phyloP scores from a whole-genome alignment of 2,888 invertebrate genomes.

The Cenopis cana region DNA sequence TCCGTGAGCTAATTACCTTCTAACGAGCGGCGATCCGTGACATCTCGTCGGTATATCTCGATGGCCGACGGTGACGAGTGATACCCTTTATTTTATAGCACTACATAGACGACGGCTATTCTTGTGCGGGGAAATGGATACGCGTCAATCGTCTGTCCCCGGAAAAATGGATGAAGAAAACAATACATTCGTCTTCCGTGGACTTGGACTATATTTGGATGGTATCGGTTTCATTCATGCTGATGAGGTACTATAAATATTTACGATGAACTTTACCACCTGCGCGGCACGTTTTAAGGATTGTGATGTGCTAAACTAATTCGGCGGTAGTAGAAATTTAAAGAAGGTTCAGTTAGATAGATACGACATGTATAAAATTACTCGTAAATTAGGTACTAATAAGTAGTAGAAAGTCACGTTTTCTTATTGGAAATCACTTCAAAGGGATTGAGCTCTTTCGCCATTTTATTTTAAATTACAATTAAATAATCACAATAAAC shows the following conservation, averaged over 20 bases:
- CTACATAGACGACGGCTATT: constrained; percentile 67
- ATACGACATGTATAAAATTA: not conserved
- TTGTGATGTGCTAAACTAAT: constrained; percentile 6
- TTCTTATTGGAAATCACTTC: not conserved
- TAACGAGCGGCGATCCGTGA: constrained; percentile 80
- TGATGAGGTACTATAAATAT: constrained; percentile 43
- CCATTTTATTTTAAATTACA: not conserved
- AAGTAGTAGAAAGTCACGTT: not conserved
- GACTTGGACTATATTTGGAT: constrained; percentile 67
- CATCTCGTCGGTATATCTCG: constrained; percentile 74
- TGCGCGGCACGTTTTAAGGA: constrained; percentile 18
- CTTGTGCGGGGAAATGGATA: constrained; percentile 80
- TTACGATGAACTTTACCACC: constrained; percentile 32
- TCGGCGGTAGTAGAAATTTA: not conserved
- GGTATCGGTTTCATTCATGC: constrained; percentile 65
- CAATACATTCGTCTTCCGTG: constrained; percentile 71
- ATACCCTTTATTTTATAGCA: constrained; percentile 82
- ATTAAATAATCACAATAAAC: not conserved
- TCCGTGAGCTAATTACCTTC: constrained; percentile 81
- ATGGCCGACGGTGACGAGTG: constrained; percentile 74
- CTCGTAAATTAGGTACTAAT: not conserved
- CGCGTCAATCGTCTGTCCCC: constrained; percentile 74
- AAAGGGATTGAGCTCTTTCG: not conserved
- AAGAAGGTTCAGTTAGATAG: too few species aligned
- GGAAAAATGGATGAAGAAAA: constrained; percentile 70